A percentile compares a stretch with the other conserved stretches of the same genome.
phyloP scores from a whole-genome alignment of 1,140 invertebrate species.

The Ceratina australensis region DNA sequence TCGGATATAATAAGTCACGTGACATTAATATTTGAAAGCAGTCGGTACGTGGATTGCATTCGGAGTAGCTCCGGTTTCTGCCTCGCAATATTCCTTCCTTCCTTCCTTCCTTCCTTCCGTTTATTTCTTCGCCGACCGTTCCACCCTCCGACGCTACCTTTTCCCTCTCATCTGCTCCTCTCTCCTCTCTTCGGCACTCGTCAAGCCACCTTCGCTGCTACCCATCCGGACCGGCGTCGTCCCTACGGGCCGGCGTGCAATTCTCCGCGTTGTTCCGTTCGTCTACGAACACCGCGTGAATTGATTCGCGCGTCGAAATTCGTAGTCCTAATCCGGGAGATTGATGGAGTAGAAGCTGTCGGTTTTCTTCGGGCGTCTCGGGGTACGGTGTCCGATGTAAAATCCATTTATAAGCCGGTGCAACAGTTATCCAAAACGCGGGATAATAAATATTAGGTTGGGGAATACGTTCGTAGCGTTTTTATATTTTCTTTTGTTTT shows the following conservation, averaged over 20 bases:
- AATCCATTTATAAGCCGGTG: too few relatives aligned
- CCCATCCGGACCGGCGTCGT: conserved; percentile 20
- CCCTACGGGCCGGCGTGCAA: conserved; percentile 29
- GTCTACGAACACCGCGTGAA: not conserved
- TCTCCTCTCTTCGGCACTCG: conserved; percentile 18
- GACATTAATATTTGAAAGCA: conserved; percentile 81
- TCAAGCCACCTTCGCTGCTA: conserved; percentile 36
- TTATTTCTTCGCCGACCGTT: conserved; percentile 58
- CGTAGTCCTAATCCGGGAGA: too few relatives aligned
- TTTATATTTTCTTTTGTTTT: too few relatives aligned
- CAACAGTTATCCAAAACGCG: too few relatives aligned
- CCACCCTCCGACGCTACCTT: not conserved
- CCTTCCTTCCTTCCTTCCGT: conserved; percentile 54
- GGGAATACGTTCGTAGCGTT: too few relatives aligned
- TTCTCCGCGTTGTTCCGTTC: not conserved
- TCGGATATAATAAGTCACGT: conserved; percentile 80
- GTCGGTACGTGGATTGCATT: conserved; percentile 80
- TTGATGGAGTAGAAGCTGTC: too few relatives aligned
- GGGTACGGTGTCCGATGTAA: too few relatives aligned
- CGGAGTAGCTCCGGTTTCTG: conserved; percentile 65
- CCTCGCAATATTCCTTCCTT: conserved; percentile 69
- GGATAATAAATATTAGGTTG: too few relatives aligned
- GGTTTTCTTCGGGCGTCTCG: too few relatives aligned
- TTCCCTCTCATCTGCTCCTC: not conserved
- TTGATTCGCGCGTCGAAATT: conserved; percentile 9